Base-by-base conservation (phyloP, 1,140 invertebrate species). In the Leptinotarsa defecta region DNA sequence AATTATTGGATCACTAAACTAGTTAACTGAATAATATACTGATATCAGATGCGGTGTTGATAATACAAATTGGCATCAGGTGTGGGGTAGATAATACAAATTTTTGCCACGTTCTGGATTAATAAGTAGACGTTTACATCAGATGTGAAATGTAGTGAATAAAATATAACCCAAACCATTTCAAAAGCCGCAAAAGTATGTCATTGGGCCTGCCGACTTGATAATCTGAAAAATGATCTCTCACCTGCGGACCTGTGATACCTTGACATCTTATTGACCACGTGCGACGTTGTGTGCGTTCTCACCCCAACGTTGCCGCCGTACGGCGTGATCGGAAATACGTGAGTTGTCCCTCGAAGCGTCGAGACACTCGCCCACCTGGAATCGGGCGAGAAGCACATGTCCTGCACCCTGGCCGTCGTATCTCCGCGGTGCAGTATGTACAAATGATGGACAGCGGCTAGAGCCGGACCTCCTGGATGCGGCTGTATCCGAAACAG, bases 321-420 rank as follows among this genome's bases (percentile, higher is more conserved):
- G 85, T 99, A 99, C n/a, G 97, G 95, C 24, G 95, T 97, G 13
- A 99, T 92, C 1, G 98, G 96, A 88, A 99, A 99, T 64, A 99
- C 92, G 85, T 99, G 98, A 19, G 97, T 98, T 3, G 98, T 99
- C 74, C 97, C 98, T 76, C 98, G 91, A 78, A 98, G 88, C 6
- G 98, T 98, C 27, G 95, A 96, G 1, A 99, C 92, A 17, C 96
- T 94, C 13, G 96, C 92, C 98, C 98, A 99, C 68, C 98, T 92
- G 62, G 95, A 96, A 86, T 99, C 98, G 74, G 91, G 88, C 13
- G 96, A 96, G 85, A 96, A 94, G 68, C 92, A 89, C 85, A 98
- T 95, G 82, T 97, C 94, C 88, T 96, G 89, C 67, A 95, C 93
- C 87, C 93, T 92, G 72, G 94, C 93, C 61, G 92, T 94, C 0